Evolutionary conservation across 2,888 invertebrate species (phyloP), one percentile per base, ranked within the genome.

Genomic region (Drosophila mayaguana): DNA sequence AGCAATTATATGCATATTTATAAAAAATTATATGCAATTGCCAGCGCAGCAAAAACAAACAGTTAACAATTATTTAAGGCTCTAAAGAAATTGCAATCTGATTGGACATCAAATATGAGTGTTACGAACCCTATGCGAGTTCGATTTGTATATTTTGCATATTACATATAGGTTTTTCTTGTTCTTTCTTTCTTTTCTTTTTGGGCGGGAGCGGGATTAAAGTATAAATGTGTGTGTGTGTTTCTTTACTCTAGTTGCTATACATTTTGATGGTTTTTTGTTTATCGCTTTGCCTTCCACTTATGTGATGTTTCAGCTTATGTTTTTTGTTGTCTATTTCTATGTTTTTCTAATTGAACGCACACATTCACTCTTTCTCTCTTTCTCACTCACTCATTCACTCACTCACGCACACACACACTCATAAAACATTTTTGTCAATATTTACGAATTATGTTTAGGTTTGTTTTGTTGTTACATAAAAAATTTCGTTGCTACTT

Each of bases 401-500:
- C 45, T 12, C 25, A 48, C 57, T 46, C 45, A 3, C 61, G 45
- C 48, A 22, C 51, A 16, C 60, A 34, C 42, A 25, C 45, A 20
- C 43, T 22, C 59, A 48, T 28, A 9, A 18, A 22, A 59, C 55
- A 50, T 22, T 46, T 25, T 45, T 54, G 36, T 66, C 32, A 34
- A 50, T 50, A 50, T 50, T 64, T 50, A 54, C 12, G 20, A 59
- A 50, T 22, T 43, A 20, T 22, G 6, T 32, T 53, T 53, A 45
- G 25, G n/a, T 34, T 51, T 48, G 11, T n/a, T 40, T 54, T 18
- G 28, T 36, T 50, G 55, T 65, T 43, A 75, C 43, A 63, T 71
- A 73, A 61, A 80, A 76, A 80, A 77, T 71, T 80, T 73, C 36
- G 67, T 74, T 72, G 59, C 83, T 83, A 82, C 88, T 88, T 83